phyloP scores from a whole-genome alignment of 2,888 invertebrate species.

The Sesamia inferens region DNA sequence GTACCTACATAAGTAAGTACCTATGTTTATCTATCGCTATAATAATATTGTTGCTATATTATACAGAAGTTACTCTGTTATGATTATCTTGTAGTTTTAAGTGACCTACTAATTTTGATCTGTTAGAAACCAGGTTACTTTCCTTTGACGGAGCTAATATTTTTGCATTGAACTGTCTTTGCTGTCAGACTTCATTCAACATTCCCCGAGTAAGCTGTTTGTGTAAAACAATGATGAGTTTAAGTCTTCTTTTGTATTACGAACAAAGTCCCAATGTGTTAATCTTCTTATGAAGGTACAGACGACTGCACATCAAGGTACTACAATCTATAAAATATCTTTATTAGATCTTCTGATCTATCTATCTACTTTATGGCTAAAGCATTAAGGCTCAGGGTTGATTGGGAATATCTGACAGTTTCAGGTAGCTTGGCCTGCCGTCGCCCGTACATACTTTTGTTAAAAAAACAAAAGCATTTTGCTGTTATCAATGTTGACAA shows the following conservation, averaged over 20 bases:
- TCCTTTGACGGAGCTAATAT: constrained; percentile 26
- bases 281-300: background rate
- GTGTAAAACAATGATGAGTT: constrained; percentile 14
- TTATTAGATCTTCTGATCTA: too few species aligned
- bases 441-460: background rate
- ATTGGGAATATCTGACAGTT: too few species aligned
- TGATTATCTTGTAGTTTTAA: constrained; percentile 62
- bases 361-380: too few species aligned
- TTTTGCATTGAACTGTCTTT: constrained; percentile 8
- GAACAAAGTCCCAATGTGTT: constrained; percentile 30
- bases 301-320: too few species aligned
- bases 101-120: constrained; percentile 60
- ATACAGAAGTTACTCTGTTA: constrained; percentile 49
- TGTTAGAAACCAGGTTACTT: constrained; percentile 44
- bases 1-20: constrained; percentile 69
- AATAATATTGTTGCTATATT: constrained; percentile 59
- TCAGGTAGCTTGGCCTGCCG: too few species aligned
- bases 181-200: background rate
- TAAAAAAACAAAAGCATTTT: constrained; percentile 11
- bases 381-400: too few species aligned
- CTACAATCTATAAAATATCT: too few species aligned
- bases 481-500: constrained; percentile 31
- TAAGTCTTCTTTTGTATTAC: constrained; percentile 19
- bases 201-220: background rate
- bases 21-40: constrained; percentile 62